A percentile compares a stretch with the other conserved stretches of the same genome.
Conservation (phyloP, 2,797 vertebrate genomes). For the Falco rusticolus region DNA sequence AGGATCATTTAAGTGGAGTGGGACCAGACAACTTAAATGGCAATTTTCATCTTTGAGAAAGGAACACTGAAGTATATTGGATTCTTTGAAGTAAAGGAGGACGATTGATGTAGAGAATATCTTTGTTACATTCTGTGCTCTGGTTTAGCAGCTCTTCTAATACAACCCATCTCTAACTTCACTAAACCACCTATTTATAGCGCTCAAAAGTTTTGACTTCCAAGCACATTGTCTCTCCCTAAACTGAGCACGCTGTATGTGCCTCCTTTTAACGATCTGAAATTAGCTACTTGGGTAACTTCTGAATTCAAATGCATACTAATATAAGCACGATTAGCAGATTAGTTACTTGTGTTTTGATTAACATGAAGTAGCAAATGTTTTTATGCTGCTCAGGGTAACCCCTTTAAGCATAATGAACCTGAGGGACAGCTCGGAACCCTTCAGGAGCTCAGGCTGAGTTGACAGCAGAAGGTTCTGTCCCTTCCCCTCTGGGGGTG, state of each 20-base stretch:
- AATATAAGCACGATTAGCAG: not conserved
- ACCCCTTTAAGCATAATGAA: not conserved
- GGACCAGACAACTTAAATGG: conserved; percentile 61
- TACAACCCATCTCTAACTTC: not conserved
- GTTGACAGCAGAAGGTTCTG: not conserved
- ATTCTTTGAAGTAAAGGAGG: conserved; percentile 73
- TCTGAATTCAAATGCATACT: not conserved
- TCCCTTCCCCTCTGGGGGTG: not conserved
- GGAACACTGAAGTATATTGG: conserved; percentile 65
- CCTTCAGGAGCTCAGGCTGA: not conserved
- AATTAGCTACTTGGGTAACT: not conserved
- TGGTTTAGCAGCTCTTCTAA: conserved; percentile 38
- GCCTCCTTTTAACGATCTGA: not conserved
- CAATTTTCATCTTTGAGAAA: conserved; percentile 51
- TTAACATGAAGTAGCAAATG: not conserved
- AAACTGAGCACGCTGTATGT: not conserved
- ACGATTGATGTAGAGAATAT: conserved; percentile 27
- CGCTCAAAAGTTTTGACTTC: conserved; percentile 1
- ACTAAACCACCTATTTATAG: conserved; percentile 33
- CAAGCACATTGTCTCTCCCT: not conserved
- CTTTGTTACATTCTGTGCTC: conserved; percentile 60
- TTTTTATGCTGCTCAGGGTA: not conserved
- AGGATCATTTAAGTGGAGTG: conserved; percentile 89
- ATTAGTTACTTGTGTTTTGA: not conserved
- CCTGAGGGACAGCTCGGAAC: not conserved